These are phyloP conservation scores for Drosophila nebulosa DNA, from an alignment of 1,140 invertebrate genomes.

Conservation along the genomic window DNA sequence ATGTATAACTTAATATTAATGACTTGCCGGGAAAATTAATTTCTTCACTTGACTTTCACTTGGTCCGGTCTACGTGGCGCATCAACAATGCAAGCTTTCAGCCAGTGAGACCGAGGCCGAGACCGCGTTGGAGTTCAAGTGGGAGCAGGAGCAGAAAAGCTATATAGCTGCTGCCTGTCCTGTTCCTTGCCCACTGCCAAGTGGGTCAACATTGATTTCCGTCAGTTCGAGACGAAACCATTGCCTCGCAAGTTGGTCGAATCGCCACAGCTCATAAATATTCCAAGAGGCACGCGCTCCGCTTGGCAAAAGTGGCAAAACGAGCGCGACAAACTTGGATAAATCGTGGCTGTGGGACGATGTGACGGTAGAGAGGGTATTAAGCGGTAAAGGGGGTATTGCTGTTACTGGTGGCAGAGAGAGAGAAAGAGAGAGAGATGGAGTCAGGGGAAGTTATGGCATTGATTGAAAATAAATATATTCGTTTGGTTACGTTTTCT, in stretches of 20 bases:
- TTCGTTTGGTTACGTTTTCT: conserved; percentile 18
- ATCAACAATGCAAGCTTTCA: conserved; percentile 3
- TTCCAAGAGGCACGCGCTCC: conserved; percentile 71
- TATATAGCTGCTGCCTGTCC: conserved; percentile 10
- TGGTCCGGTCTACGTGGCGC: conserved; percentile 1
- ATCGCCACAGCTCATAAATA: conserved; percentile 67
- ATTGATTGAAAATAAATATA: conserved; percentile 78
- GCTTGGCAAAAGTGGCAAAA: conserved; percentile 48
- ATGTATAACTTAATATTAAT: conserved; percentile 71
- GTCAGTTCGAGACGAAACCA: conserved; percentile 34
- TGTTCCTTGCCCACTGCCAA: conserved; percentile 54
- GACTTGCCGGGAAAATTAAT: conserved; percentile 72
- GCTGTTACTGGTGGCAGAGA: neutral
- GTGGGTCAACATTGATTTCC: conserved; percentile 76
- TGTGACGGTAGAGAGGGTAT: neutral
- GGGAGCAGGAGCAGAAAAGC: neutral
- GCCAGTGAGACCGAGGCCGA: neutral
- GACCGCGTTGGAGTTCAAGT: neutral
- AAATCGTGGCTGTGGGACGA: conserved; percentile 21
- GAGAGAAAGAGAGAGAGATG: neutral
- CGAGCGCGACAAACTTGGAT: conserved; percentile 63
- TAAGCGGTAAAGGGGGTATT: neutral
- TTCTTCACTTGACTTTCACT: conserved; percentile 69
- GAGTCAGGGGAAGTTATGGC: conserved; percentile 9
- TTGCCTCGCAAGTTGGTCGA: conserved; percentile 27